Conservation (phyloP, 2,888 invertebrate genomes). For the Stratiomys singularior region DNA sequence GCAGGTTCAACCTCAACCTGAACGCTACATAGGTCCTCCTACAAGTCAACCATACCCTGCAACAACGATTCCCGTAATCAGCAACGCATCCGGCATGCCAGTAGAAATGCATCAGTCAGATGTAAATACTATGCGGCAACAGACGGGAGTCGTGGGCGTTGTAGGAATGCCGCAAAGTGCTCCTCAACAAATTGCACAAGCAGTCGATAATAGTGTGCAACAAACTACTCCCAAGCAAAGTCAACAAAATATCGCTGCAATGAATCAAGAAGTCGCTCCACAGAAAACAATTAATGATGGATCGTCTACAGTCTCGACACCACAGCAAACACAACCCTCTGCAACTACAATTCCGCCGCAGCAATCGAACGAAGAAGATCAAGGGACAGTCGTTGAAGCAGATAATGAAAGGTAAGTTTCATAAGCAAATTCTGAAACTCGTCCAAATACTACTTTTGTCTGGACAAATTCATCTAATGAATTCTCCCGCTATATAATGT, state of each 20-base stretch:
- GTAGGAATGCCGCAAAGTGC: neutral
- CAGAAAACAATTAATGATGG: constrained; percentile 24
- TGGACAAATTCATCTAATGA: too few species aligned
- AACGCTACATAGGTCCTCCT: constrained; percentile 53
- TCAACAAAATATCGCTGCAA: constrained; percentile 14
- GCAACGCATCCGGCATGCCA: neutral
- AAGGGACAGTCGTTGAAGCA: constrained; percentile 66
- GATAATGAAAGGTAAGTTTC: constrained; percentile 64
- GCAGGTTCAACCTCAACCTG: neutral
- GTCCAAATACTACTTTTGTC: too few species aligned
- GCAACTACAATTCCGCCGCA: constrained; percentile 66
- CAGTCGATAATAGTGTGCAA: constrained; percentile 40
- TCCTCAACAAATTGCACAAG: constrained; percentile 23
- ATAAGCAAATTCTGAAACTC: neutral
- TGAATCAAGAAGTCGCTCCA: constrained; percentile 39
- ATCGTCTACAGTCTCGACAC: constrained; percentile 40
- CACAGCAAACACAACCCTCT: constrained; percentile 66
- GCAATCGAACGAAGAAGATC: constrained; percentile 58
- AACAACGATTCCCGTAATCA: constrained; percentile 11
- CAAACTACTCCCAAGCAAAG: constrained; percentile 13
- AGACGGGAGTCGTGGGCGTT: neutral
- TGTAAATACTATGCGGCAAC: constrained; percentile 22
- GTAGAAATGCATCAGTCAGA: constrained; percentile 28
- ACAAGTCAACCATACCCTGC: constrained; percentile 49
- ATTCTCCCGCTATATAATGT: too few species aligned